Evolutionary conservation across 1,140 invertebrate species (phyloP).

Genomic region (Penaeus japonicus): DNA sequence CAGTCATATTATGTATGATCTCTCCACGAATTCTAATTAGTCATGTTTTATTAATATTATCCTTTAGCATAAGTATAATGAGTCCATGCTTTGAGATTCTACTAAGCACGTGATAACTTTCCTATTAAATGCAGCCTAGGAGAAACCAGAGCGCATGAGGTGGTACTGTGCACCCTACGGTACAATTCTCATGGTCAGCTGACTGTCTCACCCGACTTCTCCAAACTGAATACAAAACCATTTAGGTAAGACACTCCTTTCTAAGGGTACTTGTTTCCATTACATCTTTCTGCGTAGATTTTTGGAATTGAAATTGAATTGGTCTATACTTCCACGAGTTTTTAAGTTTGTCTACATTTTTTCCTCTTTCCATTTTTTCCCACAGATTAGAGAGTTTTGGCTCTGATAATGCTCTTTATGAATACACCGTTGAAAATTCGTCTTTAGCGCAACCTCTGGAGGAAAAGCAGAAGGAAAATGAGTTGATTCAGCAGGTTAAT

Average conservation of each 20-base stretch:
- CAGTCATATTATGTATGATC: too few species aligned
- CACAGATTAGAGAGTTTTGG: slow-evolving; percentile 45
- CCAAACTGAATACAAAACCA: slow-evolving; percentile 7
- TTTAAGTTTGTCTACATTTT: background rate
- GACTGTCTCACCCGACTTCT: slow-evolving; percentile 1
- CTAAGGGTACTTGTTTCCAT: background rate
- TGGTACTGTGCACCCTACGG: background rate
- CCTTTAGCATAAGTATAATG: too few species aligned
- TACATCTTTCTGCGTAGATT: background rate
- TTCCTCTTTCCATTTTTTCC: background rate
- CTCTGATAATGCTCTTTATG: slow-evolving; percentile 43
- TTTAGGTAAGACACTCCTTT: background rate
- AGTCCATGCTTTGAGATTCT: too few species aligned
- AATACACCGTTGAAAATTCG: slow-evolving; percentile 29
- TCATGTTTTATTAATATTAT: too few species aligned
- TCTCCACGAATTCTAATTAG: too few species aligned
- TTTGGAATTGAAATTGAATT: too few species aligned
- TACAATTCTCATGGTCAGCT: background rate
- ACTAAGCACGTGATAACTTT: too few species aligned
- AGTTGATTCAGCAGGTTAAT: slow-evolving; percentile 32
- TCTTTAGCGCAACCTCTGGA: slow-evolving; percentile 15
- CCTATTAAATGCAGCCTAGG: background rate
- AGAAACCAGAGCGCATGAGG: slow-evolving; percentile 11
- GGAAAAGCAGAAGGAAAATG: slow-evolving; percentile 27
- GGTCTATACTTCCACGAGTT: background rate